phyloP scores from a whole-genome alignment of 2,888 invertebrate genomes.

The Drosophila atripex region DNA sequence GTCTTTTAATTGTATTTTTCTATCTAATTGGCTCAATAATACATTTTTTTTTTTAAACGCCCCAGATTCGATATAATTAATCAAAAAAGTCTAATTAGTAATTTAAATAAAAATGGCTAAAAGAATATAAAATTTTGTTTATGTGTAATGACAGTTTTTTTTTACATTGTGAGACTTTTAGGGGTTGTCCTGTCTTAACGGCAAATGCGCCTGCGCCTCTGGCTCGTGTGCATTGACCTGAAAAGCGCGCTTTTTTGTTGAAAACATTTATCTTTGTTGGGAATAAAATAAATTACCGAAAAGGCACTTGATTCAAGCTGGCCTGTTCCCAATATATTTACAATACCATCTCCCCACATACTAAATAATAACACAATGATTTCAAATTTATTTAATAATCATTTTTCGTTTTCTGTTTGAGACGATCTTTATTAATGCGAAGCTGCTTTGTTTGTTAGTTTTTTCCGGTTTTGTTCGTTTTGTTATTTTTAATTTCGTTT shows the following conservation, averaged over 20 bases:
- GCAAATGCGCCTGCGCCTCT: slow-evolving; percentile 40
- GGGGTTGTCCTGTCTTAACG: slow-evolving; percentile 57
- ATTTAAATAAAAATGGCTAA: too few species aligned
- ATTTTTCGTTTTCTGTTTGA: slow-evolving; percentile 53
- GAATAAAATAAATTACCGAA: neutral
- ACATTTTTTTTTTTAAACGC: too few species aligned
- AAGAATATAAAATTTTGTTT: slow-evolving; percentile 1
- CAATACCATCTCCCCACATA: neutral
- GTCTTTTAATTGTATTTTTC: too few species aligned
- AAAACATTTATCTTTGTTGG: neutral
- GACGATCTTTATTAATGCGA: slow-evolving; percentile 72
- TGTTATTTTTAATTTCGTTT: slow-evolving; percentile 41
- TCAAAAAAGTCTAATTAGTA: too few species aligned
- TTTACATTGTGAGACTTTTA: slow-evolving; percentile 26
- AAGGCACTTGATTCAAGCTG: neutral
- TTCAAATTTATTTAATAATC: slow-evolving; percentile 39
- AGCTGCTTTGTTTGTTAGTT: slow-evolving; percentile 55
- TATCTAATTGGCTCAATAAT: too few species aligned
- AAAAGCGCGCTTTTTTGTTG: slow-evolving; percentile 47
- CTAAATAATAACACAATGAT: neutral
- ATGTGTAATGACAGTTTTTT: slow-evolving; percentile 36
- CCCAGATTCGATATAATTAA: too few species aligned
- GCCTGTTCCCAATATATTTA: neutral
- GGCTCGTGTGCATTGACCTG: slow-evolving; percentile 69
- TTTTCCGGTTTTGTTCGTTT: slow-evolving; percentile 41